These are phyloP conservation scores for Cochlearius cochlearius DNA, from an alignment of 2,113 vertebrate species.

Conservation along the genomic window DNA sequence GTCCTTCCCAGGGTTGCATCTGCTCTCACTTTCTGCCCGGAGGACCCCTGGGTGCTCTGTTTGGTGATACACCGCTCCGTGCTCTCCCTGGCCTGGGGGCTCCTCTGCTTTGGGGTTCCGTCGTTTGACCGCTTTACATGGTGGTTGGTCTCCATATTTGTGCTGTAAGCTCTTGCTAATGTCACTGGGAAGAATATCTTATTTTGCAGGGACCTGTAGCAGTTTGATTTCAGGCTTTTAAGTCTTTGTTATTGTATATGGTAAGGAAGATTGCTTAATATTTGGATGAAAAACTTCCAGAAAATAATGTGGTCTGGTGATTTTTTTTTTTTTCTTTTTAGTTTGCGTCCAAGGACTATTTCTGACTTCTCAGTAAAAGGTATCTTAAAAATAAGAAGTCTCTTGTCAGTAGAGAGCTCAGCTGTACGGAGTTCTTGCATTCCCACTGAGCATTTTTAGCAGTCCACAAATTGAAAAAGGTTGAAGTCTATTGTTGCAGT, in stretches of 20 bases:
- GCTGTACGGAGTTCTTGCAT: background rate
- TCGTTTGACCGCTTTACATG: background rate
- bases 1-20: background rate
- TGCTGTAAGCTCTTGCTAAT: background rate
- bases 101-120: background rate
- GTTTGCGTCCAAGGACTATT: background rate
- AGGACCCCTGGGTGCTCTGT: background rate
- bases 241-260: background rate
- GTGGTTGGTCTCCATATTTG: background rate
- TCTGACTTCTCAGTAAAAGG: background rate
- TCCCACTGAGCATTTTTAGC: constrained; percentile 25
- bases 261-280: background rate
- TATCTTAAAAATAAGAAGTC: constrained; percentile 14
- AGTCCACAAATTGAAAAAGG: background rate
- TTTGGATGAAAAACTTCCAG: background rate
- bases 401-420: background rate
- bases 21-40: background rate
- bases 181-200: background rate
- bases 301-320: background rate
- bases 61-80: accelerated
- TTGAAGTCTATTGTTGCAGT: constrained; percentile 45
- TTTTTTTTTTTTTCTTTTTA: background rate
- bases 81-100: background rate
- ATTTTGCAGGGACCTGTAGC: background rate
- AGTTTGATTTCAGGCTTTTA: background rate